These are phyloP conservation scores for Plecturocebus donacophilus DNA, from an alignment of 2,113 vertebrate species.

Conservation along the genomic window DNA sequence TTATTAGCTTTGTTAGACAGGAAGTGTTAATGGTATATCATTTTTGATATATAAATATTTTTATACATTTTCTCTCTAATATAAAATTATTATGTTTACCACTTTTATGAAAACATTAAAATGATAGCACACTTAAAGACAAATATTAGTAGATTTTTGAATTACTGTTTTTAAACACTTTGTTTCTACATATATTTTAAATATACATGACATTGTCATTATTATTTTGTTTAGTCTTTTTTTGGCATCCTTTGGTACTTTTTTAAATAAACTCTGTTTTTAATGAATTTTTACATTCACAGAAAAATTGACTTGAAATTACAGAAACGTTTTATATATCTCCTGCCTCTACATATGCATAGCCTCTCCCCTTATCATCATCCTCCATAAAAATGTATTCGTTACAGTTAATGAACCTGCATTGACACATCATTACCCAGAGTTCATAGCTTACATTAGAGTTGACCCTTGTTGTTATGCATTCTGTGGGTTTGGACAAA, in stretches of 20 bases:
- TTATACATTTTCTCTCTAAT: not conserved
- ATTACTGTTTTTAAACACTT: not conserved
- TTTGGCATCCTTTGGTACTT: not conserved
- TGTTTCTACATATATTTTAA: not conserved
- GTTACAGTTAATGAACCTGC: not conserved
- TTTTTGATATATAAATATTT: not conserved
- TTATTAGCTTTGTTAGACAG: not conserved
- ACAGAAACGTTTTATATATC: not conserved
- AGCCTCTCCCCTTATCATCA: not conserved
- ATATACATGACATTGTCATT: not conserved
- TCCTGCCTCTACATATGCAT: not conserved
- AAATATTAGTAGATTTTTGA: not conserved
- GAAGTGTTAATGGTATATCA: not conserved
- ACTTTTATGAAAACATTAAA: not conserved
- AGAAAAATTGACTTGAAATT: not conserved
- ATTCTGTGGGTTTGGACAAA: too few relatives aligned
- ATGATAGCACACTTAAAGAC: not conserved
- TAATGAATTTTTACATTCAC: not conserved
- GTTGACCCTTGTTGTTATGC: too few relatives aligned
- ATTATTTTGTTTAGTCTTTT: not conserved
- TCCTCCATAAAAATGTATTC: not conserved
- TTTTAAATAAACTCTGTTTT: not conserved
- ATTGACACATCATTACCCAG: too few relatives aligned
- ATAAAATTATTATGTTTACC: not conserved
- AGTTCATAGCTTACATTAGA: too few relatives aligned